A percentile compares a stretch with the other conserved stretches of the same genome.
Evolutionary conservation across 2,888 invertebrate genomes (phyloP).

Genomic region (Elegia similella): DNA sequence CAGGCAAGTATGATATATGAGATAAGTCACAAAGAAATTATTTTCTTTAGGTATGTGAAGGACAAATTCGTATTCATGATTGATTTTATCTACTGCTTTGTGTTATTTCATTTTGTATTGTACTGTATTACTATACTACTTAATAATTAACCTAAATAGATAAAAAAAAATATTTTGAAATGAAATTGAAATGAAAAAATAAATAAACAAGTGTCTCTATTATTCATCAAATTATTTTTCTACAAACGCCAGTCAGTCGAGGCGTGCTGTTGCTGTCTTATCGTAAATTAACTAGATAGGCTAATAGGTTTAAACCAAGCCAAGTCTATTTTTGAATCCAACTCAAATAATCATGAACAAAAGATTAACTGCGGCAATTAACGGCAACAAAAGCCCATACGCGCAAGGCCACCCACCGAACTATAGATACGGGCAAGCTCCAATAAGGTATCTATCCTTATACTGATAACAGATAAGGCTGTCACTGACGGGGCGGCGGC

Average conservation of each 20-base stretch:
- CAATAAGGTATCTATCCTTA: slow-evolving; percentile 64
- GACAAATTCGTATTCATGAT: no score
- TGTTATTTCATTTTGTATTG: no score
- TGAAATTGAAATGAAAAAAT: no score
- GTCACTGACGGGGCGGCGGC: slow-evolving; percentile 69
- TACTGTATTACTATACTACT: no score
- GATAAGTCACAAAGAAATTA: no score
- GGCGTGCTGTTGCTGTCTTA: background rate
- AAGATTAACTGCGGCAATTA: slow-evolving; percentile 15
- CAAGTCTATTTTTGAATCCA: slow-evolving; percentile 2
- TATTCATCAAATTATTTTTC: background rate
- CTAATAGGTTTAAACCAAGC: background rate
- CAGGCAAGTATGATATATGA: no score
- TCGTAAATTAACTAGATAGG: slow-evolving; percentile 2
- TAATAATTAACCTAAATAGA: no score
- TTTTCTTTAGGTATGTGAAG: no score
- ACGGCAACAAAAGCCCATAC: slow-evolving; percentile 18
- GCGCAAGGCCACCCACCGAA: slow-evolving; percentile 42
- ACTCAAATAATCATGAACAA: slow-evolving; percentile 14
- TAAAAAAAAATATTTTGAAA: no score
- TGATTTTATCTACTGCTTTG: no score
- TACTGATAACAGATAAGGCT: slow-evolving; percentile 79
- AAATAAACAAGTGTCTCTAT: background rate
- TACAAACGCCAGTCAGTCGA: background rate
- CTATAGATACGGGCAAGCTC: slow-evolving; percentile 58